Evolutionary conservation across 23 tunicate species (phyloP).

Genomic region (Corella eumyota): DNA sequence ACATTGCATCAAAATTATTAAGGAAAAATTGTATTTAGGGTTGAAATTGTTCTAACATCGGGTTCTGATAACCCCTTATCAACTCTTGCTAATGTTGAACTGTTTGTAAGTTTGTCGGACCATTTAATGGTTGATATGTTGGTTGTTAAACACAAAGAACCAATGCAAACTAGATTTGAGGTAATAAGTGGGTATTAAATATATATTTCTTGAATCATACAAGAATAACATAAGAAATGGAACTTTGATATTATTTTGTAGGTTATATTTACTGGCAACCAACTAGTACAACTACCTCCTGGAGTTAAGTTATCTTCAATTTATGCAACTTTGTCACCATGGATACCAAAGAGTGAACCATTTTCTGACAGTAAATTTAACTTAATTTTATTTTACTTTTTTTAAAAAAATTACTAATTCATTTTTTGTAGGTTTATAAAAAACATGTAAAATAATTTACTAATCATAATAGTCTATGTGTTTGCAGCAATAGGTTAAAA

Average conservation of each 20-base stretch:
- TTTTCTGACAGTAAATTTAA: too few relatives aligned
- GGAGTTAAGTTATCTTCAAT: slow-evolving; percentile 10
- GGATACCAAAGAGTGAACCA: slow-evolving; percentile 9
- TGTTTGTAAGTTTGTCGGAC: slow-evolving; percentile 3
- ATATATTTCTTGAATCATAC: too few relatives aligned
- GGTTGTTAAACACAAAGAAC: not conserved
- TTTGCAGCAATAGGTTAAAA: too few relatives aligned
- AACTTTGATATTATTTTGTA: not conserved
- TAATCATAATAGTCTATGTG: too few relatives aligned
- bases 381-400: too few relatives aligned
- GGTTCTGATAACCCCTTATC: not conserved
- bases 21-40: too few relatives aligned
- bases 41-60: slow-evolving; percentile 3
- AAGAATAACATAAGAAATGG: too few relatives aligned
- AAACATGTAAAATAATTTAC: too few relatives aligned
- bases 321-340: slow-evolving; percentile 2
- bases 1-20: too few relatives aligned
- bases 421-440: too few relatives aligned
- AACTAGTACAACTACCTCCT: slow-evolving; percentile 13
- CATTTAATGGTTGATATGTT: slow-evolving; percentile 5
- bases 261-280: slow-evolving; percentile 16
- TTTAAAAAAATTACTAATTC: too few relatives aligned
- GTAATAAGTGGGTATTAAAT: too few relatives aligned
- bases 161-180: slow-evolving; percentile 3
- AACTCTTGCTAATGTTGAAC: not conserved